A percentile compares a stretch with the other conserved stretches of the same genome.
Evolutionary conservation across 2,113 vertebrate species (phyloP).

Genomic region (Glaucomys volans): DNA sequence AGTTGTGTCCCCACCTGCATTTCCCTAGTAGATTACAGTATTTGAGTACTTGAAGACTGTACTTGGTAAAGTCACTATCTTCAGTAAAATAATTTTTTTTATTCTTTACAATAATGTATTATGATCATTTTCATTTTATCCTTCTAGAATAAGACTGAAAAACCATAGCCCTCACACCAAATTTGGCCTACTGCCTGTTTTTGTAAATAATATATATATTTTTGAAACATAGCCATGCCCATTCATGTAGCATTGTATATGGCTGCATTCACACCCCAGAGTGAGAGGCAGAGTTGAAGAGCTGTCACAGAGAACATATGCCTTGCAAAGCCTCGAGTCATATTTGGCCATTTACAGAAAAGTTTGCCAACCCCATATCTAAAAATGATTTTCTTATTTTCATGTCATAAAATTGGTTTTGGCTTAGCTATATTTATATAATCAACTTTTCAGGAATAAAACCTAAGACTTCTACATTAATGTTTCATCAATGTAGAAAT

Average conservation of each 20-base stretch:
- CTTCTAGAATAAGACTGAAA: neutral
- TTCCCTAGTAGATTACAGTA: neutral
- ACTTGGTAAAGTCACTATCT: neutral
- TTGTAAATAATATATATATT: neutral
- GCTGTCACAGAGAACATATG: neutral
- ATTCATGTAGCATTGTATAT: neutral
- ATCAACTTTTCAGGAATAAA: slow-evolving; percentile 14
- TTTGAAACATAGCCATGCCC: neutral
- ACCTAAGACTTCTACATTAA: neutral
- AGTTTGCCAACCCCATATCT: neutral
- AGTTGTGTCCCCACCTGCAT: neutral
- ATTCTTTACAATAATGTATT: neutral
- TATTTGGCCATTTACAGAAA: neutral
- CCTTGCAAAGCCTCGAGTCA: neutral
- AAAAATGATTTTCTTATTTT: slow-evolving; percentile 43
- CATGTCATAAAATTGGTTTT: neutral
- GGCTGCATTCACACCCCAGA: neutral
- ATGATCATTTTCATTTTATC: neutral
- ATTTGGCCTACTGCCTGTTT: neutral
- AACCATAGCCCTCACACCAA: neutral
- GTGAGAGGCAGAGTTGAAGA: neutral
- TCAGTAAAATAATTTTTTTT: slow-evolving; percentile 12
- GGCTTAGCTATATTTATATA: neutral
- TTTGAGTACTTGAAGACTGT: neutral
- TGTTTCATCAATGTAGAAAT: neutral